Base-by-base conservation (phyloP, 2,797 vertebrate genomes). In the Melanotaenia trifasciata region DNA sequence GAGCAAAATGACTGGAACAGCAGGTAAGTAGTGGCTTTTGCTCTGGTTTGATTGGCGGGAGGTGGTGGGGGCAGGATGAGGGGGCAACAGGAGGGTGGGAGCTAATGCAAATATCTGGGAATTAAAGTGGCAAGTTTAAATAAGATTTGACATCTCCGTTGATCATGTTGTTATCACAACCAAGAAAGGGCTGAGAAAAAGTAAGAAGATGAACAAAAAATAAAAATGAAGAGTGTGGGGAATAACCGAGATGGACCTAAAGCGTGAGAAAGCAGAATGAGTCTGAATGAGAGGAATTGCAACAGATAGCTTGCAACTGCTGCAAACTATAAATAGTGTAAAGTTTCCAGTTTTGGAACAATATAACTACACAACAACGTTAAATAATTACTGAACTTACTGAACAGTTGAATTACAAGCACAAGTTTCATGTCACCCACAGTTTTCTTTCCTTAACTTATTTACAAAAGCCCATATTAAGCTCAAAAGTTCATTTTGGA, bases 1-100 rank as follows among this genome's bases (percentile, higher is more conserved):
- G 73, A 76, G 72, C n/a, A 45, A 78, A 81, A 76, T 79, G 43
- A 80, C 64, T 70, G 66, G 75, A 86, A 76, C 83, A 83, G 87
- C 81, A 85, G 87, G 89, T 89, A 73, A 66, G 75, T 79, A 68
- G 66, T 89, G 81, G 89, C 89, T 93, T 93, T 93, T 91, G 86
- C 77, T 89, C 90, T 84, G 65, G 62, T 86, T 73, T 72, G 74
- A 77, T 65, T 81, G 64, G 50, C 20, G 6, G 20, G 18, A 54
- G 58, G 51, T 38, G 22, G 64, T 3, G 30, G 40, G 54, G 47
- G 51, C 32, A 50, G 30, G 63, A 59, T 7, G 47, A 33, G 11
- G 16, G 61, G 54, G 26, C 54, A 32, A 32, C 14, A 59, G 12
- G 62, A 33, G 13, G 22, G 61, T 16, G 36, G 54, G 35, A 56